These are phyloP conservation scores for Miichthys miiuy DNA, from an alignment of 2,797 vertebrate species.

Conservation along the genomic window DNA sequence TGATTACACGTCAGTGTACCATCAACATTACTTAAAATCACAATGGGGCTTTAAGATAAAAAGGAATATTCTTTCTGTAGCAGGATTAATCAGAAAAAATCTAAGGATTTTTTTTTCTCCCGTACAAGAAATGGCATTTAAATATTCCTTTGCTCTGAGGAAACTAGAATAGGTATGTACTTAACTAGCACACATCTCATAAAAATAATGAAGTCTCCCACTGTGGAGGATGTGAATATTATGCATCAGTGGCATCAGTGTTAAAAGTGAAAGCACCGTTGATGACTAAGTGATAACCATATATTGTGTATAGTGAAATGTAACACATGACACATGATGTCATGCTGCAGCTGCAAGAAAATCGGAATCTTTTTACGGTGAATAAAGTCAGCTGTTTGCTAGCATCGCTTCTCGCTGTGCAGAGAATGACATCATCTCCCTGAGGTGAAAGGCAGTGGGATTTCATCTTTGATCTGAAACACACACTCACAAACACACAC, in stretches of 20 bases:
- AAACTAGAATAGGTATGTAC: slow-evolving; percentile 3
- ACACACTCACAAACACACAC: slow-evolving; percentile 7
- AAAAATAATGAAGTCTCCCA: slow-evolving; percentile 3
- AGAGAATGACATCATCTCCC: slow-evolving; percentile 76
- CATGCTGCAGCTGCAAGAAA: slow-evolving; percentile 60
- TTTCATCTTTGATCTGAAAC: slow-evolving; percentile 69
- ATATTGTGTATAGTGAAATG: not conserved
- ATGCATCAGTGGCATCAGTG: not conserved
- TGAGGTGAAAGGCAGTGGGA: slow-evolving; percentile 50
- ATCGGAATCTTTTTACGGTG: slow-evolving; percentile 17
- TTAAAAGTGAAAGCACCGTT: not conserved
- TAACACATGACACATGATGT: slow-evolving; percentile 43
- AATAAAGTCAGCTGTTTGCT: slow-evolving; percentile 69
- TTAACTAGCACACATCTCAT: not conserved
- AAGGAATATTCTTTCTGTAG: too few relatives aligned
- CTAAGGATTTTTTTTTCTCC: not conserved
- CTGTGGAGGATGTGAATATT: not conserved
- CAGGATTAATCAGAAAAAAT: too few relatives aligned
- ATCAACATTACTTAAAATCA: too few relatives aligned
- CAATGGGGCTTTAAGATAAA: too few relatives aligned
- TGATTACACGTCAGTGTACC: too few relatives aligned
- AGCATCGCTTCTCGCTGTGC: slow-evolving; percentile 45
- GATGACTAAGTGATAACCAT: not conserved
- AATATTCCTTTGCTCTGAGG: not conserved
- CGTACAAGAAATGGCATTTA: not conserved